Percentiles rank a stretch among this genome's conserved stretches.
Conservation (phyloP, 2,113 vertebrate species). For the human region GRCh38 chr5:170918001-170918500, state of each 20-base stretch:
- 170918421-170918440: not conserved
- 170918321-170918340: not conserved
- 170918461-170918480: not conserved
- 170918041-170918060: not conserved
- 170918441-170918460: not conserved
- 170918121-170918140: not conserved
- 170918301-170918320: not conserved
- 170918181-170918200: conserved; percentile 5
- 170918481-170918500: not conserved
- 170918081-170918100: not conserved
- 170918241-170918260: not conserved
- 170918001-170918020: not conserved
- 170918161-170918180: not conserved
- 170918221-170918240: not conserved
- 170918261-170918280: conserved; percentile 7
- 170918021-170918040: not conserved
- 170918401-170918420: too few species aligned
- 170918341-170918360: not conserved
- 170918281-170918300: not conserved
- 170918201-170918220: not conserved
- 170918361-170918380: not conserved
- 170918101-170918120: not conserved
- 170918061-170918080: not conserved
- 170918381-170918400: not conserved
- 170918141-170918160: not conserved